phyloP scores from a whole-genome alignment of 2,888 invertebrate species.

The Matsumyia berberina region DNA sequence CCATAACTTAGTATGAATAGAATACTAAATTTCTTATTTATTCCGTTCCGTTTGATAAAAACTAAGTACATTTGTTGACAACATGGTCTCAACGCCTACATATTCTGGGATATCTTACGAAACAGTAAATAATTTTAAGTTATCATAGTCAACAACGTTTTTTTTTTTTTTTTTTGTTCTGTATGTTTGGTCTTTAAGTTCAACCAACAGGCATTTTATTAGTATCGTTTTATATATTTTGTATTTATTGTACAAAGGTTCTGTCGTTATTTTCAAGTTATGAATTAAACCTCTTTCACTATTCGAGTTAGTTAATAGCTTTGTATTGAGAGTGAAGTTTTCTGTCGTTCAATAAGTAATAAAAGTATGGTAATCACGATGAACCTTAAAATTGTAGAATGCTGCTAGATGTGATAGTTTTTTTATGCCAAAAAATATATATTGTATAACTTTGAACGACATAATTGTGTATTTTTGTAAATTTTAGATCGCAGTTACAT shows the following conservation, averaged over 20 bases:
- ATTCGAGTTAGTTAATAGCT: slow-evolving; percentile 16
- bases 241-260: slow-evolving; percentile 28
- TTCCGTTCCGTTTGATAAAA: not conserved
- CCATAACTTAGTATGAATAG: slow-evolving; percentile 20
- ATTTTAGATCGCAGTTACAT: slow-evolving; percentile 41
- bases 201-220: not conserved
- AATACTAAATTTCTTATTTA: slow-evolving; percentile 11
- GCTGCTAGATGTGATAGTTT: slow-evolving; percentile 56
- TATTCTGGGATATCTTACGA: not conserved
- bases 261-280: not conserved
- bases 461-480: slow-evolving; percentile 36
- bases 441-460: slow-evolving; percentile 45
- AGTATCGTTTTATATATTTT: slow-evolving; percentile 5
- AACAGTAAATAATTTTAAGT: not conserved
- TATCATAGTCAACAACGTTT: not conserved
- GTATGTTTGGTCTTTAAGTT: not conserved
- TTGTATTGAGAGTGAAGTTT: slow-evolving; percentile 19
- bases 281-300: slow-evolving; percentile 6
- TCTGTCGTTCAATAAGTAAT: slow-evolving; percentile 28
- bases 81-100: not conserved
- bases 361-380: slow-evolving; percentile 23
- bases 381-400: slow-evolving; percentile 22
- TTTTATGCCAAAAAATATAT: slow-evolving; percentile 66
- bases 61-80: not conserved
- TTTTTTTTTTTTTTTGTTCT: too few species aligned